A percentile compares a stretch with the other conserved stretches of the same genome.
Conservation (phyloP, 2,797 vertebrate species). For the Anolis apletophallus region DNA sequence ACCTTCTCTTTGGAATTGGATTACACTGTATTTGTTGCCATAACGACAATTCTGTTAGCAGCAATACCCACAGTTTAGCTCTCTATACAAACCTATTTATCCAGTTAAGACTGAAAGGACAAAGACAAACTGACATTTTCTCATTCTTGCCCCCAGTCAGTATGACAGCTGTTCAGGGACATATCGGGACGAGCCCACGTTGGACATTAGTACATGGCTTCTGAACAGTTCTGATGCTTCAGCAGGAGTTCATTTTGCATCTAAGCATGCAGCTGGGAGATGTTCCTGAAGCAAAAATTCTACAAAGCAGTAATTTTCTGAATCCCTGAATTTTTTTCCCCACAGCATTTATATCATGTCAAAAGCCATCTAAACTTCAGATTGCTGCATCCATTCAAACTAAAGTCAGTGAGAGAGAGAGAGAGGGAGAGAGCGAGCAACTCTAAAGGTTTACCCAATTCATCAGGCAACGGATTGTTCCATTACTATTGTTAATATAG, state of each 20-base stretch:
- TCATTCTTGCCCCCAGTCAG: neutral
- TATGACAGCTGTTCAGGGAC: neutral
- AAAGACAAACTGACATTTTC: neutral
- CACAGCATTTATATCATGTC: neutral
- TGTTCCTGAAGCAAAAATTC: neutral
- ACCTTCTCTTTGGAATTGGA: slow-evolving; percentile 35
- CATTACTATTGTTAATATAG: slow-evolving; percentile 1
- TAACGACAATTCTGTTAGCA: slow-evolving; percentile 50
- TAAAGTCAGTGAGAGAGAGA: neutral
- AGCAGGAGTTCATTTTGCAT: neutral
- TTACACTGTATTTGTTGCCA: slow-evolving; percentile 58
- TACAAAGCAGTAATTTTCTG: neutral
- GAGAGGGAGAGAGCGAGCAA: neutral
- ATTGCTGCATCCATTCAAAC: neutral
- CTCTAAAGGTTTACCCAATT: neutral
- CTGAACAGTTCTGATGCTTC: neutral
- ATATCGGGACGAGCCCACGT: fast-evolving
- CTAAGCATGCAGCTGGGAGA: neutral
- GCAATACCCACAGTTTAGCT: slow-evolving; percentile 35
- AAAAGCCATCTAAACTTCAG: neutral
- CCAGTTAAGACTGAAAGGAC: slow-evolving; percentile 14
- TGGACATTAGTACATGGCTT: neutral
- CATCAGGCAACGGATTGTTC: neutral
- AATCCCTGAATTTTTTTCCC: neutral
- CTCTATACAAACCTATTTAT: slow-evolving; percentile 43